These are phyloP conservation scores for Ceyx margarethae DNA, from an alignment of 2,113 vertebrate species.

Conservation along the genomic window DNA sequence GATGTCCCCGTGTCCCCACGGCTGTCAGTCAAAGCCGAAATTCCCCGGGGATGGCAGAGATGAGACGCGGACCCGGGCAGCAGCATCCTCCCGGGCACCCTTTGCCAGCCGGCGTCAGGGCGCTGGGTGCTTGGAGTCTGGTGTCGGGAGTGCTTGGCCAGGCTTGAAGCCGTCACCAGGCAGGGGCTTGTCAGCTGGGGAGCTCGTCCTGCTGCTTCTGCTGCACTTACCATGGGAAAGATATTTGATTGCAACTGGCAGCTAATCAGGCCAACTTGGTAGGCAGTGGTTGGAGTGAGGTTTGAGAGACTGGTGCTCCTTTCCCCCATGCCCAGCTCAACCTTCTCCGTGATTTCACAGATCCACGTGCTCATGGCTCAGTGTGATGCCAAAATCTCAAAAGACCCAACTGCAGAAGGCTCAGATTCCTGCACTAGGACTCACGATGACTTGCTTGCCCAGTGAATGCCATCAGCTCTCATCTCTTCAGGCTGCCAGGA, in stretches of 20 bases:
- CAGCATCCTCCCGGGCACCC: not conserved
- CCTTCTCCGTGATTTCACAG: not conserved
- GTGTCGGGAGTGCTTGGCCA: not conserved
- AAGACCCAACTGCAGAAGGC: not conserved
- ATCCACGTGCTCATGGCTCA: not conserved
- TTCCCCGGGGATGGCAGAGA: not conserved
- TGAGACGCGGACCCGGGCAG: not conserved
- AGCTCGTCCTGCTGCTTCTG: not conserved
- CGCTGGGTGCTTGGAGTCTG: not conserved
- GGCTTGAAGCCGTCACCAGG: not conserved
- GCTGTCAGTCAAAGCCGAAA: not conserved
- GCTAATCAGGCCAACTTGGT: not conserved
- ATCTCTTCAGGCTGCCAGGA: not conserved
- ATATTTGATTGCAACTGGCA: not conserved
- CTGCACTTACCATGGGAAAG: not conserved
- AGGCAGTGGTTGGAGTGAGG: not conserved
- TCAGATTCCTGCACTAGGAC: not conserved
- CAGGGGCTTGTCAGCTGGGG: fast-evolving
- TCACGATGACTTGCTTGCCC: not conserved
- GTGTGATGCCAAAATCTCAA: not conserved
- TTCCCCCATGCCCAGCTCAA: not conserved
- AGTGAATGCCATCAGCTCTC: not conserved
- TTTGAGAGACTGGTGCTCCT: not conserved
- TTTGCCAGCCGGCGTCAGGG: not conserved
- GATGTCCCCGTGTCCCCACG: not conserved